A percentile compares a stretch with the other conserved stretches of the same genome.
Evolutionary conservation across 2,797 vertebrate genomes (phyloP).

Genomic region (Microctenopoma steveboyesi): DNA sequence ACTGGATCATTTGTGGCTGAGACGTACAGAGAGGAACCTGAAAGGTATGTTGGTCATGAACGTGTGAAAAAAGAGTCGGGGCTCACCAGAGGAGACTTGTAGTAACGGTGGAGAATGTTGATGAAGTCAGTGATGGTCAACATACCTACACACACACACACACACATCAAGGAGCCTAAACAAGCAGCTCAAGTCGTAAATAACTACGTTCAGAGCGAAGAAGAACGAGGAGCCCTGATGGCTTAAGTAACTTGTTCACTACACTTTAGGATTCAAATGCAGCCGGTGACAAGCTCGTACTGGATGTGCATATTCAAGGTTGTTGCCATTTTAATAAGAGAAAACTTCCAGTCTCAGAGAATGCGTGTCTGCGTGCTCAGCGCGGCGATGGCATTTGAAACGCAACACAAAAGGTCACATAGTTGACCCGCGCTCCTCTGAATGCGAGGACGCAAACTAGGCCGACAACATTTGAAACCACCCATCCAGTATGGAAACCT

Average conservation of each 20-base stretch:
- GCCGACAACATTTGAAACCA: constrained; percentile 38
- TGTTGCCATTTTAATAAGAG: background rate
- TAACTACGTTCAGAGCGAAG: too few species aligned
- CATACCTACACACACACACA: constrained; percentile 86
- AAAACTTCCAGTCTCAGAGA: background rate
- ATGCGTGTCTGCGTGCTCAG: background rate
- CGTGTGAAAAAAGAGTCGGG: background rate
- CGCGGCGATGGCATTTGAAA: constrained; percentile 47
- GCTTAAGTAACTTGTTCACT: too few species aligned
- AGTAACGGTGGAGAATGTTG: constrained; percentile 97
- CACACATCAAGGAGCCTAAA: too few species aligned
- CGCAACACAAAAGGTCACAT: constrained; percentile 25
- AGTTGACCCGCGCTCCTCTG: constrained; percentile 46
- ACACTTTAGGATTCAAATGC: too few species aligned
- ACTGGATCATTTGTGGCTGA: too few species aligned
- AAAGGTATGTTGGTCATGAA: too few species aligned
- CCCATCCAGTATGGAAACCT: constrained; percentile 12
- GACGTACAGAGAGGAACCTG: too few species aligned
- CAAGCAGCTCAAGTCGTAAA: too few species aligned
- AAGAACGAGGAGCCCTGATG: too few species aligned
- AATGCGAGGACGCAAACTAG: constrained; percentile 39
- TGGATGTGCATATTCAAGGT: background rate
- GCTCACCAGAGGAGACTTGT: constrained; percentile 94
- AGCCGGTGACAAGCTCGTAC: background rate
- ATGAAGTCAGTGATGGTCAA: constrained; percentile 99